These are phyloP conservation scores for Caretta caretta DNA, from an alignment of 2,113 vertebrate genomes.

Conservation along the genomic window DNA sequence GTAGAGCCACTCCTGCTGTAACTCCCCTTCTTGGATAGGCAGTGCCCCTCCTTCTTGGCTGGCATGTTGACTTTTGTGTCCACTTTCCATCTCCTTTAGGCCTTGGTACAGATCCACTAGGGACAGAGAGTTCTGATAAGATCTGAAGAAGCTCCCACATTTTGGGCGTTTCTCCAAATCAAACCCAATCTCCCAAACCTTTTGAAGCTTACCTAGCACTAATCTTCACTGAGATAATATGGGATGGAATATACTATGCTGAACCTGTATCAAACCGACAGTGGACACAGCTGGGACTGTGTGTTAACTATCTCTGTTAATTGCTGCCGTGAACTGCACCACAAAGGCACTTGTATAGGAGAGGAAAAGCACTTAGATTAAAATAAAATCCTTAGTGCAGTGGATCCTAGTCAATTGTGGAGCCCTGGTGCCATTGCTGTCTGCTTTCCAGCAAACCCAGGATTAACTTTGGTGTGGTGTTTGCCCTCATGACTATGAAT, in stretches of 20 bases:
- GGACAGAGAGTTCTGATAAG: conserved; percentile 22
- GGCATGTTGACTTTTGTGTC: background rate
- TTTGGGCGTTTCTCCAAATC: conserved; percentile 55
- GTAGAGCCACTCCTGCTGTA: background rate
- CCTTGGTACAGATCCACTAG: background rate
- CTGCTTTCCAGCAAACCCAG: conserved; percentile 38
- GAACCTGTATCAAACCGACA: background rate
- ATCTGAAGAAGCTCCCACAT: conserved; percentile 6
- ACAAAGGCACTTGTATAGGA: background rate
- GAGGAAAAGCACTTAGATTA: conserved; percentile 20
- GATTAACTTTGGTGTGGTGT: background rate
- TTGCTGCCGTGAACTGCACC: conserved; percentile 28
- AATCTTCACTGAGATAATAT: conserved; percentile 37
- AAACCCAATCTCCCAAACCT: conserved; percentile 55
- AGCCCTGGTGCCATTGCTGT: conserved; percentile 11
- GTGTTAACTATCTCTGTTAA: background rate
- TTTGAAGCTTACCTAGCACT: conserved; percentile 36
- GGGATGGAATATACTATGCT: conserved; percentile 24
- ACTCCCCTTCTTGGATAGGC: background rate
- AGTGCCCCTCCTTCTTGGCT: conserved; percentile 13
- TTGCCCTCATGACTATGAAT: background rate
- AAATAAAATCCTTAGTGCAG: conserved; percentile 23
- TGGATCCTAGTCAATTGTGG: conserved; percentile 14
- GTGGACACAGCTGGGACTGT: conserved; percentile 32
- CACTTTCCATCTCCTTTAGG: conserved; percentile 21